Conservation (phyloP, 2,888 invertebrate genomes). For the Clitarchus hookeri region DNA sequence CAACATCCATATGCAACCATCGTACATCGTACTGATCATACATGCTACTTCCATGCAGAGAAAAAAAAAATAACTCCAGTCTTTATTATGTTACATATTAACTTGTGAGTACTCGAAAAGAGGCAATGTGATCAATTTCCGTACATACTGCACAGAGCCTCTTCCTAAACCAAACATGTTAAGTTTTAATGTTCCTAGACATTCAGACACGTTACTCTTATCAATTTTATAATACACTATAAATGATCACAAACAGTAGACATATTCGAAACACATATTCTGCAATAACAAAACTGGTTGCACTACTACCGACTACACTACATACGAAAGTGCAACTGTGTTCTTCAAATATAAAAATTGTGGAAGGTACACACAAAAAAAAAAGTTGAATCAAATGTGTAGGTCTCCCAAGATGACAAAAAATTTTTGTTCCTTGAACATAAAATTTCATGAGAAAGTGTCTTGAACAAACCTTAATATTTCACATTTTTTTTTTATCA, state of each 20-base stretch:
- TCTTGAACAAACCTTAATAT: too few relatives aligned
- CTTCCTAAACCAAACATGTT: background rate
- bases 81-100: background rate
- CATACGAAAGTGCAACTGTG: background rate
- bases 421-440: too few relatives aligned
- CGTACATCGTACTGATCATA: background rate
- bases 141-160: background rate
- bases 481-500: too few relatives aligned
- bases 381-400: background rate
- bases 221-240: background rate
- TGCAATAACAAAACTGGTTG: background rate
- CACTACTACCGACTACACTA: background rate
- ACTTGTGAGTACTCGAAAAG: background rate
- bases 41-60: background rate
- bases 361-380: background rate
- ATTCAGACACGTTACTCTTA: background rate
- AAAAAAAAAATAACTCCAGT: constrained; percentile 2
- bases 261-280: background rate
- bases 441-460: too few relatives aligned
- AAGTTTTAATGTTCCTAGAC: background rate
- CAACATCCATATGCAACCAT: background rate
- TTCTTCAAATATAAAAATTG: background rate
- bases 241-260: background rate
- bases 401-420: too few relatives aligned
- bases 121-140: background rate